Evolutionary conservation across 2,888 invertebrate species (phyloP).

Genomic region (Caenorhabditis sinica): DNA sequence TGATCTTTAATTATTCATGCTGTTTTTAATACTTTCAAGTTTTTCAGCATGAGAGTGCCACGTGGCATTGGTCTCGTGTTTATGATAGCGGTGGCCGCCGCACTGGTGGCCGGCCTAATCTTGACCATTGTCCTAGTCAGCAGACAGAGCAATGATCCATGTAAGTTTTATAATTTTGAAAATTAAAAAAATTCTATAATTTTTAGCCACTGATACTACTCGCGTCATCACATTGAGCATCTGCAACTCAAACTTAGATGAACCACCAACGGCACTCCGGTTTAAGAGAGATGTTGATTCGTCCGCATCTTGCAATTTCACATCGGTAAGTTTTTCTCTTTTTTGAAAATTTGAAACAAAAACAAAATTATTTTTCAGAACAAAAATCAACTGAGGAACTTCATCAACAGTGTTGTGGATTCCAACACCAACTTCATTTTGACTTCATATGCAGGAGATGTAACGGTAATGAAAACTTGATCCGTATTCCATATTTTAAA

Average conservation of each 20-base stretch:
- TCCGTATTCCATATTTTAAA: background rate
- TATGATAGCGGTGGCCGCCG: constrained; percentile 47
- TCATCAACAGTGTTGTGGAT: constrained; percentile 7
- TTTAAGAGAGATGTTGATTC: constrained; percentile 44
- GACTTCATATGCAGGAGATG: constrained; percentile 29
- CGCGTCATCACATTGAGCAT: constrained; percentile 55
- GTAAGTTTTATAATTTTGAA: constrained; percentile 6
- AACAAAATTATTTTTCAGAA: constrained; percentile 22
- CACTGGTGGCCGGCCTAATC: constrained; percentile 55
- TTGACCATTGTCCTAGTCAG: constrained; percentile 61
- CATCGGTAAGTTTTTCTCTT: background rate
- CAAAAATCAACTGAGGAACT: constrained; percentile 7
- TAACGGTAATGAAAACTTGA: constrained; percentile 1
- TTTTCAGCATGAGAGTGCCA: constrained; percentile 58
- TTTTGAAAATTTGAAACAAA: background rate
- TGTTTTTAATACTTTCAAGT: constrained; percentile 34
- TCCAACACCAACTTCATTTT: constrained; percentile 9
- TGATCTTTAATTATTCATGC: background rate
- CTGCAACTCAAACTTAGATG: constrained; percentile 37
- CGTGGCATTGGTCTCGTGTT: constrained; percentile 62
- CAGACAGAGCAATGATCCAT: background rate
- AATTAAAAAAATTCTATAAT: background rate
- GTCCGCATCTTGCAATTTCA: constrained; percentile 5
- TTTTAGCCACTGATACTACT: constrained; percentile 12
- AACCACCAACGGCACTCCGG: background rate